phyloP scores from a whole-genome alignment of 2,888 invertebrate genomes.

The Tigriopus californicus region DNA sequence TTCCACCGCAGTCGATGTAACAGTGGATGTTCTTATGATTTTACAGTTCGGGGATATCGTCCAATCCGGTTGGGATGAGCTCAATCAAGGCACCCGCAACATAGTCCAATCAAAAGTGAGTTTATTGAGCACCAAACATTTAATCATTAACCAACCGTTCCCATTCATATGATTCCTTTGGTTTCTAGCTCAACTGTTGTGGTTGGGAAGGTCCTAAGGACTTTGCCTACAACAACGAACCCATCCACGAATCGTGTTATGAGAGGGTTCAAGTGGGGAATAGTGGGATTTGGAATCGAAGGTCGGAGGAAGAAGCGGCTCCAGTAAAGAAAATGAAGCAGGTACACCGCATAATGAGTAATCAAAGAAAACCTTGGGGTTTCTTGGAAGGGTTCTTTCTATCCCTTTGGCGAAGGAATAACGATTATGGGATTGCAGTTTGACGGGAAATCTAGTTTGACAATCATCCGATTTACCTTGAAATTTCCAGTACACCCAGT shows the following conservation, averaged over 20 bases:
- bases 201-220: conserved; percentile 27
- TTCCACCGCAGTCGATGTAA: too few relatives aligned
- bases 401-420: too few relatives aligned
- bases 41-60: conserved; percentile 26
- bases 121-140: too few relatives aligned
- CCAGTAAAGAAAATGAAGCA: conserved; percentile 2
- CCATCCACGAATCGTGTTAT: conserved; percentile 27
- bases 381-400: too few relatives aligned
- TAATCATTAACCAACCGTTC: background rate
- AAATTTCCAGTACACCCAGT: too few relatives aligned
- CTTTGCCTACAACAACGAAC: conserved; percentile 26
- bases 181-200: conserved; percentile 26
- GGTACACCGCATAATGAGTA: background rate
- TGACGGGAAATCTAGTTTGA: too few relatives aligned
- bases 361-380: too few relatives aligned
- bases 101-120: conserved; percentile 26
- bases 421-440: too few relatives aligned
- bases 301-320: background rate
- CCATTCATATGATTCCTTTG: background rate
- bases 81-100: conserved; percentile 27
- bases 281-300: background rate
- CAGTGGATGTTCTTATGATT: background rate
- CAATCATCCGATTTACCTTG: too few relatives aligned
- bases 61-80: conserved; percentile 26
- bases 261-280: conserved; percentile 17